These are phyloP conservation scores for Epizoanthus stellaris DNA, from an alignment of 92 coral and sea anemone species.

Conservation along the genomic window DNA sequence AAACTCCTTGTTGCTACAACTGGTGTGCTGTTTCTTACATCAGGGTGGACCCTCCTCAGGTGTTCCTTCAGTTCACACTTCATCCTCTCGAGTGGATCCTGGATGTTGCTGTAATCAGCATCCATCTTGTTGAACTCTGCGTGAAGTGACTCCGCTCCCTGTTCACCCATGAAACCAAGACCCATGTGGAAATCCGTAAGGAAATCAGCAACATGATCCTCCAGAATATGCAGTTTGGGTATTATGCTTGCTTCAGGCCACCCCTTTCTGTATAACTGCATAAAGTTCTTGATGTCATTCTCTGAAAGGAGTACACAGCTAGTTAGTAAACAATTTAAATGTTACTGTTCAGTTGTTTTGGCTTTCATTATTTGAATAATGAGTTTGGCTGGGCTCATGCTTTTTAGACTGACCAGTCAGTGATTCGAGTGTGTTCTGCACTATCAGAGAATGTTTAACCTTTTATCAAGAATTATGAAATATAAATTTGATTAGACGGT, in stretches of 20 bases:
- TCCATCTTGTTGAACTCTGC: slow-evolving; percentile 2
- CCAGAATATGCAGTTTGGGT: slow-evolving; percentile 8
- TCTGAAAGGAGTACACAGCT: background rate
- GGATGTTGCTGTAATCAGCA: background rate
- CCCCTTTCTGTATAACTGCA: background rate
- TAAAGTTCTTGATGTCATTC: background rate
- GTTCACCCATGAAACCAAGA: slow-evolving; percentile 14
- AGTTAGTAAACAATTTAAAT: too few species aligned
- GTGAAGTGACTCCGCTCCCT: slow-evolving; percentile 9
- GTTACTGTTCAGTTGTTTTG: too few species aligned
- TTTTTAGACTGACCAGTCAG: too few species aligned
- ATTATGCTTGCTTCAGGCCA: background rate
- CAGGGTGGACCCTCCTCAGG: slow-evolving; percentile 17
- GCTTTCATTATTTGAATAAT: too few species aligned
- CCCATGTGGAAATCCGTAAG: background rate
- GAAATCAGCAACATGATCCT: background rate
- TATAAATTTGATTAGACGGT: too few species aligned
- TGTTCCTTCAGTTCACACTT: slow-evolving; percentile 2
- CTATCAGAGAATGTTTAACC: too few species aligned
- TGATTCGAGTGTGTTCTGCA: too few species aligned
- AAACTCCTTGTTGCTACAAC: background rate
- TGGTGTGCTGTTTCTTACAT: background rate
- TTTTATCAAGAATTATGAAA: too few species aligned
- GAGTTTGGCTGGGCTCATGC: too few species aligned
- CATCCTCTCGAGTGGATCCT: slow-evolving; percentile 1